Conservation (phyloP, 2,797 vertebrate genomes). For the Euthynnus affinis region DNA sequence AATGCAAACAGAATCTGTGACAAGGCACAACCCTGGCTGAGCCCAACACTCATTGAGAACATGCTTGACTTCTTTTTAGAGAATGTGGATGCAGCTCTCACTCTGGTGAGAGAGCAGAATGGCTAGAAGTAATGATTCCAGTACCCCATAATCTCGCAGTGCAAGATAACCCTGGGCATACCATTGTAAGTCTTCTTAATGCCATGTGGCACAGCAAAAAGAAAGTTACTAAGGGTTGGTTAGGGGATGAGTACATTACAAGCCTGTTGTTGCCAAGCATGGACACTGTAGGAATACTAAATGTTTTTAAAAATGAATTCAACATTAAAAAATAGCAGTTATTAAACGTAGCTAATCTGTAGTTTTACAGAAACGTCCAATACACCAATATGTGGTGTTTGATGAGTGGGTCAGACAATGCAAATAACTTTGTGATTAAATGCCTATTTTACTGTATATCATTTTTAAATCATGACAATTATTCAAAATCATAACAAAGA, state of each 20-base stretch:
- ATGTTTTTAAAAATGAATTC: not conserved
- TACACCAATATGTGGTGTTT: not conserved
- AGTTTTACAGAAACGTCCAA: not conserved
- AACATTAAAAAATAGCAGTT: not conserved
- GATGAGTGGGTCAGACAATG: not conserved
- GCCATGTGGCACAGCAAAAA: constrained; percentile 7
- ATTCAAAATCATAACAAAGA: constrained; percentile 7
- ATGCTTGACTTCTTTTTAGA: not conserved
- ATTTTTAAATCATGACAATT: not conserved
- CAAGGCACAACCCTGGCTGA: not conserved
- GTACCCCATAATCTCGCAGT: not conserved
- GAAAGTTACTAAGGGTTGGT: not conserved
- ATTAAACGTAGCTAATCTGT: not conserved
- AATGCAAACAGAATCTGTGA: not conserved
- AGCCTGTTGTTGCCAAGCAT: too few species aligned
- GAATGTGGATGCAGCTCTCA: not conserved
- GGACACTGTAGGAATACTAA: not conserved
- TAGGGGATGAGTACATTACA: not conserved
- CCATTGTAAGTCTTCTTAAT: not conserved
- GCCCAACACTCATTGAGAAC: not conserved
- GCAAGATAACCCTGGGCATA: not conserved
- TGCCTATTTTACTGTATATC: not conserved
- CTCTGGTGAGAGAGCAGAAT: not conserved
- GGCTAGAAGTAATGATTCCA: not conserved
- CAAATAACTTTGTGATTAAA: not conserved